Conservation (phyloP, 2,113 vertebrate species). For the Aleadryas rufinucha region DNA sequence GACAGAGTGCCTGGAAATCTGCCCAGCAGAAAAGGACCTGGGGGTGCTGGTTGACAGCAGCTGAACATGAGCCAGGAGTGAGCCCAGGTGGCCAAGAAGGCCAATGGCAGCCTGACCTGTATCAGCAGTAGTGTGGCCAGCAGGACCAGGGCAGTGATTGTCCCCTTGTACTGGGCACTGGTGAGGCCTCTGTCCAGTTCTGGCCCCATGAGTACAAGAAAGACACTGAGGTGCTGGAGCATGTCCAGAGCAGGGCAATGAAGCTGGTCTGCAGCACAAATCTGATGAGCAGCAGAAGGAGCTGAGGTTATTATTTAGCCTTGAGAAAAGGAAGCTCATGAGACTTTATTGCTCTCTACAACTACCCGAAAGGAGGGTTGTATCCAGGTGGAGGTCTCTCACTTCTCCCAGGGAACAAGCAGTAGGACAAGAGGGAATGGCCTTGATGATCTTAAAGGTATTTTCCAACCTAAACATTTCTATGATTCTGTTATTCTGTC, state of each 20-base stretch:
- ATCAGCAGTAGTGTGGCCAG: background rate
- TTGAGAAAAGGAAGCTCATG: background rate
- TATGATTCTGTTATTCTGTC: background rate
- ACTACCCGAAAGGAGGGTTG: background rate
- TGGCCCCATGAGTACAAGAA: background rate
- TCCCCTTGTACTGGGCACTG: background rate
- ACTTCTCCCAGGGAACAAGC: background rate
- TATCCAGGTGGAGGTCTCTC: background rate
- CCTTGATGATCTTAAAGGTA: background rate
- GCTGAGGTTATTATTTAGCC: background rate
- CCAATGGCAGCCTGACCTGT: background rate
- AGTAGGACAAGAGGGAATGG: background rate
- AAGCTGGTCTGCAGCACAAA: background rate
- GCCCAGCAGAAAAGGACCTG: background rate
- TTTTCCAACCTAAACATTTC: background rate
- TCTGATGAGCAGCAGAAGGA: background rate
- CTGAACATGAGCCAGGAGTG: background rate
- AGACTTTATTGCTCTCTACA: too few relatives aligned
- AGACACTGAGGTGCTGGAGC: background rate
- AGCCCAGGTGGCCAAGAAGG: background rate
- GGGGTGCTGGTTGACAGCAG: background rate
- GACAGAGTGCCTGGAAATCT: background rate
- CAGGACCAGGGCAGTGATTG: background rate
- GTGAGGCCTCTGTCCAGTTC: background rate
- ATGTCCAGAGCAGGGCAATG: background rate